A percentile compares a stretch with the other conserved stretches of the same genome.
Conservation (phyloP, 2,888 invertebrate species). For the Melanophora roralis region DNA sequence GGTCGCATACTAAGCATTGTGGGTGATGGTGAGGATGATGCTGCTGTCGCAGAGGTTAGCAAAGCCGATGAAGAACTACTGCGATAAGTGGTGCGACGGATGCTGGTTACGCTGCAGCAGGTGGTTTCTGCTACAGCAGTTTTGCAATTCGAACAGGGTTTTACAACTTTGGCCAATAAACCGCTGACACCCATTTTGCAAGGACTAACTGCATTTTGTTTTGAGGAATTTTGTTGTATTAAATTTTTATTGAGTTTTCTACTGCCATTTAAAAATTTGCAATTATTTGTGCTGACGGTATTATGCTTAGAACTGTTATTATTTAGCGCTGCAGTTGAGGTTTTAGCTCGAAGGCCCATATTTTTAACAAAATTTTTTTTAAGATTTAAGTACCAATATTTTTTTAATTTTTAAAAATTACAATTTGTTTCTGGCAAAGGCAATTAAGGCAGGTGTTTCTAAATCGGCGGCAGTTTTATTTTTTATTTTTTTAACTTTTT, state of each 20-base stretch:
- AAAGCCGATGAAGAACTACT: slow-evolving; percentile 74
- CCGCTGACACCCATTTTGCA: not conserved
- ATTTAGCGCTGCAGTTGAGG: slow-evolving; percentile 20
- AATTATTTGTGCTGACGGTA: not conserved
- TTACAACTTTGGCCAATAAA: not conserved
- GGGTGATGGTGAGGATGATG: slow-evolving; percentile 47
- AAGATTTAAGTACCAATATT: not conserved
- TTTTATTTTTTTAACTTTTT: not conserved
- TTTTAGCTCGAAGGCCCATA: slow-evolving; percentile 63
- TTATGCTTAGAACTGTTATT: slow-evolving; percentile 12
- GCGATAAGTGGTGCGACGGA: slow-evolving; percentile 66
- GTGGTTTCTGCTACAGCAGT: slow-evolving; percentile 36
- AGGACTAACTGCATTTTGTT: not conserved
- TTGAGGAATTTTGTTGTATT: not conserved
- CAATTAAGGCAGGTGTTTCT: not conserved
- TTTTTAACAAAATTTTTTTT: not conserved
- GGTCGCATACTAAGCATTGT: slow-evolving; percentile 67
- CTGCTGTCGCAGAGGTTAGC: slow-evolving; percentile 46
- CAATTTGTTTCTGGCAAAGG: no score
- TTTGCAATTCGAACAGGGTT: slow-evolving; percentile 29
- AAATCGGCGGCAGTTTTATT: not conserved
- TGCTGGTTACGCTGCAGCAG: slow-evolving; percentile 56
- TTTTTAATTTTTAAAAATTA: not conserved
- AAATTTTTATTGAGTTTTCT: slow-evolving; percentile 39
- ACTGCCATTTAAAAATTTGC: slow-evolving; percentile 42